Conservation (phyloP, 2,113 vertebrate species). For the Sialia sialis region DNA sequence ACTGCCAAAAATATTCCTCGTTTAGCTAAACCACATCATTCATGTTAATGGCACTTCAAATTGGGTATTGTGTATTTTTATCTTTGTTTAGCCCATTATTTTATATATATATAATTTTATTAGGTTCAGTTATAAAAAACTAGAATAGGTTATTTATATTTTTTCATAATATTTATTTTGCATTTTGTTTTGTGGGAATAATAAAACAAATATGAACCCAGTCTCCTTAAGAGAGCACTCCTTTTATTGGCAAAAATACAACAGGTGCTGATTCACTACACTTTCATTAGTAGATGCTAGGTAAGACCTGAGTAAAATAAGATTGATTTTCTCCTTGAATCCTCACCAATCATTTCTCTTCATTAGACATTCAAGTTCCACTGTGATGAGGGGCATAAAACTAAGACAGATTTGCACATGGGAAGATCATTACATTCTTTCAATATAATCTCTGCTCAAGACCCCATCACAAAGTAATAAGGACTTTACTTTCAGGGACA, state of each 20-base stretch:
- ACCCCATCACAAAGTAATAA: not conserved
- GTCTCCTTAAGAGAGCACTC: not conserved
- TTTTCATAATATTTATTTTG: not conserved
- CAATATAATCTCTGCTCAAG: not conserved
- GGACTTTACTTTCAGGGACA: not conserved
- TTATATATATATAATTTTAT: not conserved
- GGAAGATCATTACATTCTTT: not conserved
- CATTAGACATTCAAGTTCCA: slow-evolving; percentile 14
- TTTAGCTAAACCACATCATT: not conserved
- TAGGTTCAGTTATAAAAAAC: not conserved
- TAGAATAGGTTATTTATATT: not conserved
- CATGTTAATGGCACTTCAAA: not conserved
- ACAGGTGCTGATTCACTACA: not conserved
- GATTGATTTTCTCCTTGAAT: slow-evolving; percentile 20
- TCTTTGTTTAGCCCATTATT: not conserved
- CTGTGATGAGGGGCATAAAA: slow-evolving; percentile 8
- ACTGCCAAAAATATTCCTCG: not conserved
- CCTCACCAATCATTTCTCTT: not conserved
- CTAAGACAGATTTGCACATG: not conserved
- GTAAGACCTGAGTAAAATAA: not conserved
- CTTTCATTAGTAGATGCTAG: not conserved
- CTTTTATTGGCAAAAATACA: not conserved
- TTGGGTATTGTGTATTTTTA: not conserved
- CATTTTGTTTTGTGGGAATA: not conserved
- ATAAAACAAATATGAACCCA: not conserved